A percentile compares a stretch with the other conserved stretches of the same genome.
phyloP scores from a whole-genome alignment of 2,888 invertebrate species.

The Dasysyrphus tricinctus region DNA sequence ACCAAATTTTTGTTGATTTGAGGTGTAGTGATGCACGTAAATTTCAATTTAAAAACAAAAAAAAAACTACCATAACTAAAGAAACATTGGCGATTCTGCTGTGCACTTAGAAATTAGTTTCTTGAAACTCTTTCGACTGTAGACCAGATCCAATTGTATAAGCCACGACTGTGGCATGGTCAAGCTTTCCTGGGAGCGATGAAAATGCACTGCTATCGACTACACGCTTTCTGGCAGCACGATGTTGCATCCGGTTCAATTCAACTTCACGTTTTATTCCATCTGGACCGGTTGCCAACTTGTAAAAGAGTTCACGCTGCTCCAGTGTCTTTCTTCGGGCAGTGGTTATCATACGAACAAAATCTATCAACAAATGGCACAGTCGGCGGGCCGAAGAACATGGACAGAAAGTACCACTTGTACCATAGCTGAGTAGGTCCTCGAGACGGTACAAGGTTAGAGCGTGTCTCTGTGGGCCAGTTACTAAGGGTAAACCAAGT shows the following conservation, averaged over 20 bases:
- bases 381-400: slow-evolving; percentile 87
- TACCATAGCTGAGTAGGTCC: slow-evolving; percentile 88
- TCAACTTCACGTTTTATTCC: slow-evolving; percentile 85
- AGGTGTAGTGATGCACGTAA: slow-evolving; percentile 46
- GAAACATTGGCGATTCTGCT: not conserved
- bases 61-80: slow-evolving; percentile 19
- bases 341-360: slow-evolving; percentile 91
- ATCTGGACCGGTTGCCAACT: slow-evolving; percentile 85
- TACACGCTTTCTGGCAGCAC: slow-evolving; percentile 87
- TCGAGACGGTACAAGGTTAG: slow-evolving; percentile 90
- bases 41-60: slow-evolving; percentile 15
- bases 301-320: slow-evolving; percentile 90
- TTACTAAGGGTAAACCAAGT: slow-evolving; percentile 87
- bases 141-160: slow-evolving; percentile 87
- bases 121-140: slow-evolving; percentile 82
- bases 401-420: slow-evolving; percentile 86
- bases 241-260: slow-evolving; percentile 86
- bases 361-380: slow-evolving; percentile 90
- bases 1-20: slow-evolving; percentile 62
- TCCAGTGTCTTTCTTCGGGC: slow-evolving; percentile 92
- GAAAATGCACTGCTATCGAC: slow-evolving; percentile 89
- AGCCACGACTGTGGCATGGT: slow-evolving; percentile 94
- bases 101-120: slow-evolving; percentile 81
- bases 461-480: slow-evolving; percentile 90
- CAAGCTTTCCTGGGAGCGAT: slow-evolving; percentile 92